A percentile compares a stretch with the other conserved stretches of the same genome.
Conservation (phyloP, 2,797 vertebrate genomes). For the Saxicola maurus region DNA sequence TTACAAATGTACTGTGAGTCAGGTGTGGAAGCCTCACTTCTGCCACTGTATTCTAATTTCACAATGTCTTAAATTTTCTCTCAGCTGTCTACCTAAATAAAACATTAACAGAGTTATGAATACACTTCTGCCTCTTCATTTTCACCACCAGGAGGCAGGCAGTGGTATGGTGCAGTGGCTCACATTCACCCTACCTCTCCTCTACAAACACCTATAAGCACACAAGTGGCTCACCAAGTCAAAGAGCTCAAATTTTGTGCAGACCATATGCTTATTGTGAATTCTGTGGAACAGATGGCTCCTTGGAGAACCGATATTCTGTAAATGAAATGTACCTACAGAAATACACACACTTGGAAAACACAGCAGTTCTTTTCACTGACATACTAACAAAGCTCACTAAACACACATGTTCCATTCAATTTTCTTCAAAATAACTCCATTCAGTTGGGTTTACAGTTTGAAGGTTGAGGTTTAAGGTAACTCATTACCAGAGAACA, state of each 20-base stretch:
- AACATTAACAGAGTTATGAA: background rate
- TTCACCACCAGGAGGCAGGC: background rate
- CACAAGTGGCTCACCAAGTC: background rate
- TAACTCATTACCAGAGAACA: background rate
- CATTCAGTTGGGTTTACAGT: background rate
- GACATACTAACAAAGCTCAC: background rate
- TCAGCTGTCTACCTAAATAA: background rate
- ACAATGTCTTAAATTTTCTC: background rate
- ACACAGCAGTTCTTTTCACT: background rate
- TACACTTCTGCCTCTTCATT: background rate
- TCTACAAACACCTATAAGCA: background rate
- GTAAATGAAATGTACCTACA: background rate
- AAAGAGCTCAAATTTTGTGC: background rate
- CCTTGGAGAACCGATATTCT: background rate
- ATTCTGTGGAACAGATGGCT: background rate
- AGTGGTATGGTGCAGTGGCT: background rate
- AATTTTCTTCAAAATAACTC: background rate
- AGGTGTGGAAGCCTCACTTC: background rate
- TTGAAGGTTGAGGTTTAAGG: background rate
- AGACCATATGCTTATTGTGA: background rate
- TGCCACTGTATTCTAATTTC: background rate
- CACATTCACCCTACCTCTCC: accelerated
- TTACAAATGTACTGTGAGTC: background rate
- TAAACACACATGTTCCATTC: accelerated
- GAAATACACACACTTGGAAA: background rate